A percentile compares a stretch with the other conserved stretches of the same genome.
phyloP scores from a whole-genome alignment of 2,113 vertebrate species.

The human (Homo sapiens) region GRCh38 chr5:116577001-116577500 shows the following conservation, averaged over 20 bases:
- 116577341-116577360: not conserved
- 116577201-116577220: not conserved
- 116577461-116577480: not conserved
- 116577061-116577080: not conserved
- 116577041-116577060: not conserved
- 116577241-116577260: not conserved
- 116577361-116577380: not conserved
- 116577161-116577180: not conserved
- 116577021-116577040: constrained; percentile 45
- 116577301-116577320: not conserved
- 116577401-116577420: not conserved
- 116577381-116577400: not conserved
- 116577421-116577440: not conserved
- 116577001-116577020: not conserved
- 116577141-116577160: not conserved
- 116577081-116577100: not conserved
- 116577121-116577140: not conserved
- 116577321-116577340: not conserved
- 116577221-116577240: not conserved
- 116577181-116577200: not conserved
- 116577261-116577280: not conserved
- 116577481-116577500: not conserved
- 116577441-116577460: not conserved
- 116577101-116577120: not conserved
- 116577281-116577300: not conserved